Conservation (phyloP, 2,797 vertebrate species). For the Phrynocephalus guinanensis region DNA sequence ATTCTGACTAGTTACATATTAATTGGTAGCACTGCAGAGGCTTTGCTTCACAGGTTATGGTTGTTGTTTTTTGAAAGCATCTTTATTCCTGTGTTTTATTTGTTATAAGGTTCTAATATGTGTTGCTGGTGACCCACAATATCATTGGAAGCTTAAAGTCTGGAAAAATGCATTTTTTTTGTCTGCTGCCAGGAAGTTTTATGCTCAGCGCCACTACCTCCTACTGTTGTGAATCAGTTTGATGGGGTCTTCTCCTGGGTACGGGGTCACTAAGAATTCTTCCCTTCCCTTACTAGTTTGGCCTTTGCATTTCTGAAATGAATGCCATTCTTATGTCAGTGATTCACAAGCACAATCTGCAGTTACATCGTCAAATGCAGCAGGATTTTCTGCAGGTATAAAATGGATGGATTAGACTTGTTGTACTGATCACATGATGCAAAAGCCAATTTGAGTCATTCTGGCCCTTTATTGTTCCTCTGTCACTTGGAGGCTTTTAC, state of each 20-base stretch:
- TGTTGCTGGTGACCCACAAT: neutral
- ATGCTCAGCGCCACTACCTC: neutral
- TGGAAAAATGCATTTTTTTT: neutral
- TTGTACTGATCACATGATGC: too few species aligned
- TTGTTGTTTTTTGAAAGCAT: neutral
- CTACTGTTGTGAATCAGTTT: neutral
- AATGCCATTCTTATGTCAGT: neutral
- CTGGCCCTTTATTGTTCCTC: too few species aligned
- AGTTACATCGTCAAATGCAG: too few species aligned
- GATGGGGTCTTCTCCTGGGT: neutral
- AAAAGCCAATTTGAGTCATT: too few species aligned
- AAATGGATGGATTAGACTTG: too few species aligned
- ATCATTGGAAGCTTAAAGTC: neutral
- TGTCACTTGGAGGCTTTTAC: too few species aligned
- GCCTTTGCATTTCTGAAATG: neutral
- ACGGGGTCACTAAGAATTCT: neutral
- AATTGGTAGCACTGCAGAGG: neutral
- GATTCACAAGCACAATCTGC: neutral
- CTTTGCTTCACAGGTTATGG: neutral
- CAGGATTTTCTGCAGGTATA: too few species aligned
- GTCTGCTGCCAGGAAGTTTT: neutral
- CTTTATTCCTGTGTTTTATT: neutral
- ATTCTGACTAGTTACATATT: neutral
- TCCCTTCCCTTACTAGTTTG: neutral
- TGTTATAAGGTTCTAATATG: neutral